Base-by-base conservation (phyloP, 2,113 vertebrate species). In the Lagopus leucura region DNA sequence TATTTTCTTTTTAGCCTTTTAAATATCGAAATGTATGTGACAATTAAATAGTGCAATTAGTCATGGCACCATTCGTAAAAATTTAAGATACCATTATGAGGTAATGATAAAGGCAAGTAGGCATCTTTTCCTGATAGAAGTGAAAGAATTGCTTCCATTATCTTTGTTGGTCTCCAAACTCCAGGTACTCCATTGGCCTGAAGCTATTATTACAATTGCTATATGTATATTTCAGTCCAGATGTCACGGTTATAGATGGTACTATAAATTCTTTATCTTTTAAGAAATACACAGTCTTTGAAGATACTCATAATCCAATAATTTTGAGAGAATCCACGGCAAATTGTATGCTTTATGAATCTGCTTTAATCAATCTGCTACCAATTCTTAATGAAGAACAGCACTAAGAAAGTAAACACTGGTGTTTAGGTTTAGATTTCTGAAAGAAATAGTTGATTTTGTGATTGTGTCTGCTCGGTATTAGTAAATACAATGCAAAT, bases 161-260 rank as follows among this genome's bases (percentile, higher is more conserved):
- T 40, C 67, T 74, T 50, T 89, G 85, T 54, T 89, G 72, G 78
- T 90, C 76, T 86, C 79, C 88, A 96, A 95, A 86, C 72, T 63
- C 60, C 73, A 96, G 75, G 75, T 95, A 96, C 75, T 85, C 40
- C 82, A 82, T 86, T 95, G 82, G 89, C 91, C 58, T 88, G 86
- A 91, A 92, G 71, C 84, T 92, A 93, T 91, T 95, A 94, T 75
- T 89, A 54, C 60, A 92, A 70, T 63, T 94, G 67, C 52, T 76
- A 94, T 92, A 95, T 91, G 95, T 91, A 70, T 84, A 92, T 92
- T 92, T 95, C 93, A 94, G 92, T 91, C 32, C 57, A 84, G 27
- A 73, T 4, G 2, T 77, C 79, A 82, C 48, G 90, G 48, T 92
- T 91, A 90, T 15, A 69, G 82, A 86, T 83, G 27, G 6, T 16